phyloP scores from a whole-genome alignment of 2,113 vertebrate species.

The Chionomys nivalis region DNA sequence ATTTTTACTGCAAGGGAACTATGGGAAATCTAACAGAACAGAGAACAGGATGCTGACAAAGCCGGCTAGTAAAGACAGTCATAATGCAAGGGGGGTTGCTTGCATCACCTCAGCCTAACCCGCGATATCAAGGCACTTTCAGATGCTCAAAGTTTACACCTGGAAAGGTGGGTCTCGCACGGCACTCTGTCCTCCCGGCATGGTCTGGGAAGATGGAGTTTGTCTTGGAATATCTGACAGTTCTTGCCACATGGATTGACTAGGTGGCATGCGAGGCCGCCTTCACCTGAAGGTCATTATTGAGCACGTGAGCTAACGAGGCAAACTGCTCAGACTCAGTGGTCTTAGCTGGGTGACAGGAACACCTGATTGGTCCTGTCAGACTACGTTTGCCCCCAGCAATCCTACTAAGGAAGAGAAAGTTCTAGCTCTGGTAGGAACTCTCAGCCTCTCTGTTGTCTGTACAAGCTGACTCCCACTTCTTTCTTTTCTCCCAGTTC shows the following conservation, averaged over 20 bases:
- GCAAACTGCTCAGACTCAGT: neutral
- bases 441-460: no score
- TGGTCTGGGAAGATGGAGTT: neutral
- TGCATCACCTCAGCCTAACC: neutral
- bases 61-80: neutral
- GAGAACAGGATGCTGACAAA: neutral
- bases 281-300: neutral
- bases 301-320: neutral
- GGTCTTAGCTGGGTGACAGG: neutral
- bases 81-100: neutral
- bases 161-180: neutral
- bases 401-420: neutral
- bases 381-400: neutral
- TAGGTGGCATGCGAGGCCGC: neutral
- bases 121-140: neutral
- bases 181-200: neutral
- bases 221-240: neutral
- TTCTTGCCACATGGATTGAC: neutral
- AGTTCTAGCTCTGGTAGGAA: neutral
- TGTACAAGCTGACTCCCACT: neutral
- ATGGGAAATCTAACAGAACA: conserved; percentile 1
- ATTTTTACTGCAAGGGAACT: neutral
- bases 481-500: neutral
- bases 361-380: neutral
- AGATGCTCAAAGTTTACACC: neutral